A percentile compares a stretch with the other conserved stretches of the same genome.
phyloP scores from a whole-genome alignment of 2,113 vertebrate genomes.

The Leucoraja erinaceus region DNA sequence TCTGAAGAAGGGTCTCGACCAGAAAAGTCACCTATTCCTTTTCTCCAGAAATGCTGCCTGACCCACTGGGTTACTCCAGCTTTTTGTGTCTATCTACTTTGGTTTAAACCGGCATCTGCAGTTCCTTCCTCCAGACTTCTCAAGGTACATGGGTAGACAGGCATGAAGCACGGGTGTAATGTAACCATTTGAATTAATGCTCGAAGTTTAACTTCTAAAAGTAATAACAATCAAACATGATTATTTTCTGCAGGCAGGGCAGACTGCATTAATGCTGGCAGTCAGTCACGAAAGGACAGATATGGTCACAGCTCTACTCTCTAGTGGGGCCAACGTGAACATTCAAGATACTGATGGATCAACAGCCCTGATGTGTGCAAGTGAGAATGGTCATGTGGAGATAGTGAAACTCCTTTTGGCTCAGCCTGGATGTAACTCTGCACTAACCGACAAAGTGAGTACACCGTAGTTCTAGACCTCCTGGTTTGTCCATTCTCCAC shows the following conservation, averaged over 20 bases:
- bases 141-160: neutral
- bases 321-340: conserved; percentile 72
- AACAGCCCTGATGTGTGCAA: conserved; percentile 89
- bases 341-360: conserved; percentile 86
- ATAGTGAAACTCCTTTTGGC: conserved; percentile 79
- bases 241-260: conserved; percentile 67
- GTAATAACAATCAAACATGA: neutral
- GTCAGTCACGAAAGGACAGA: conserved; percentile 85
- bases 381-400: conserved; percentile 77
- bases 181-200: neutral
- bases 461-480: neutral
- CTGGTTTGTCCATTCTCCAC: neutral
- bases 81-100: too few relatives aligned
- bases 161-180: neutral
- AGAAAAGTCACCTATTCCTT: too few relatives aligned
- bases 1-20: too few relatives aligned
- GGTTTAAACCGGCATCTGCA: too few relatives aligned
- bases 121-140: neutral
- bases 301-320: conserved; percentile 78
- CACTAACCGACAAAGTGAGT: conserved; percentile 78
- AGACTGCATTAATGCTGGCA: conserved; percentile 85
- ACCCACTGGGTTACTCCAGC: too few relatives aligned
- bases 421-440: conserved; percentile 71
- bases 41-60: too few relatives aligned
- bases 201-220: neutral